Evolutionary conservation across 2,888 invertebrate species (phyloP), one percentile per base, ranked within the genome.

Genomic region (Electrophaes corylata): DNA sequence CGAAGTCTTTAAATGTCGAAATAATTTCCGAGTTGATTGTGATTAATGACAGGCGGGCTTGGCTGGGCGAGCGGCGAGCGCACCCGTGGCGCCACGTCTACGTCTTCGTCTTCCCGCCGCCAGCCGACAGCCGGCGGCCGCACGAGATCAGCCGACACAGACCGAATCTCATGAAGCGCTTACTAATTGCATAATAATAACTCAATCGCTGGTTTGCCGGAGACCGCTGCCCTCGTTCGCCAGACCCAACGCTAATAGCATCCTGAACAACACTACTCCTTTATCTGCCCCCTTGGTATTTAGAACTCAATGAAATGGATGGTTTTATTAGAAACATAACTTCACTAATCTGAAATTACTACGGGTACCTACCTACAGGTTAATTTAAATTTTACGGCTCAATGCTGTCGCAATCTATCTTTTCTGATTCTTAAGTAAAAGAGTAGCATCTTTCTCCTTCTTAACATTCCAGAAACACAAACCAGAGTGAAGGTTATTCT

Each of bases 21-120:
- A 88, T 89, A 88, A 91, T 91, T 88, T 84, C 79, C 68, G 65
- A 78, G 86, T 82, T 88, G 91, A 91, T 91, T 88, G 88, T 91
- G 90, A 91, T 91, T 88, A 91, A 91, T 91, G 91, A 84, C 74
- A 73, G 79, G 75, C 76, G 64, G 48, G 52, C 29, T 72, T 67
- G 66, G 72, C 62, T 64, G 61, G 63, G 75, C 72, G 69, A 61
- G 72, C 71, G 64, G 74, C 72, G 69, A 61, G 72, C 71, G 79
- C 76, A 73, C 76, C 81, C 75, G 77, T 84, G 86, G 85, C 86
- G 86, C 84, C 86, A 71, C 46, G 64, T 45, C 59, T 37, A 71
- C 47, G 64, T 46, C 60, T 57, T 56, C 59, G 62, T 52, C 59
- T 56, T 55, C 54, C 64, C 40, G 35, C 44, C 52, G 63, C 23